Conservation (phyloP, 2,888 invertebrate species). For the Lasioglossum lativentre region DNA sequence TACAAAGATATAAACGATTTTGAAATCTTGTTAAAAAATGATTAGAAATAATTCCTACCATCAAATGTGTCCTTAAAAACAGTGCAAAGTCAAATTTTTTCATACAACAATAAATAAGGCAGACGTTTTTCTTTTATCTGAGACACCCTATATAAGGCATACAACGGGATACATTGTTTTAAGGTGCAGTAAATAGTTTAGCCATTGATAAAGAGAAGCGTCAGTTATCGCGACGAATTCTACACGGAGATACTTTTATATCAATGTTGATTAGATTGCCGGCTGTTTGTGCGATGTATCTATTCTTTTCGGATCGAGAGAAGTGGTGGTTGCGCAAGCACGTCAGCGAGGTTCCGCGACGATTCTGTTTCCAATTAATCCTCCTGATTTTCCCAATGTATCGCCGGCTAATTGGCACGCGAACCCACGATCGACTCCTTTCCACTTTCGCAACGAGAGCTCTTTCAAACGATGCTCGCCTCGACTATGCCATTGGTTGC, state of each 20-base stretch:
- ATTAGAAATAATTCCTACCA: too few relatives aligned
- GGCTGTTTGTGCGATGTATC: slow-evolving; percentile 4
- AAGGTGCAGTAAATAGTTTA: neutral
- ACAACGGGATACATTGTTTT: neutral
- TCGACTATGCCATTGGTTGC: neutral
- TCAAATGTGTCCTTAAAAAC: too few relatives aligned
- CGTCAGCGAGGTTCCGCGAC: slow-evolving; percentile 10
- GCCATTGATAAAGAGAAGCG: slow-evolving; percentile 16
- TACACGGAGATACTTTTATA: slow-evolving; percentile 8
- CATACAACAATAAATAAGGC: too few relatives aligned
- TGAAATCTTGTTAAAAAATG: too few relatives aligned
- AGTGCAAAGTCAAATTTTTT: too few relatives aligned
- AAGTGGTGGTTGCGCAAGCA: slow-evolving; percentile 25
- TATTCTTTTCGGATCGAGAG: slow-evolving; percentile 16
- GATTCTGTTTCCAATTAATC: slow-evolving; percentile 30
- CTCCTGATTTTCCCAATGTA: slow-evolving; percentile 32
- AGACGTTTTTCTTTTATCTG: too few relatives aligned
- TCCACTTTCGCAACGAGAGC: neutral
- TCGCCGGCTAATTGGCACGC: slow-evolving; percentile 14
- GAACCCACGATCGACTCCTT: neutral
- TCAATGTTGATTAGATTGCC: slow-evolving; percentile 40
- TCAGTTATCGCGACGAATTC: slow-evolving; percentile 8
- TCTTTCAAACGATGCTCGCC: neutral
- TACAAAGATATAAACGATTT: too few relatives aligned
- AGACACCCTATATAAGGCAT: neutral